Percentiles rank a stretch among this genome's conserved stretches.
Evolutionary conservation across 2,888 invertebrate species (phyloP).

Genomic region (Notodonta ziczac): DNA sequence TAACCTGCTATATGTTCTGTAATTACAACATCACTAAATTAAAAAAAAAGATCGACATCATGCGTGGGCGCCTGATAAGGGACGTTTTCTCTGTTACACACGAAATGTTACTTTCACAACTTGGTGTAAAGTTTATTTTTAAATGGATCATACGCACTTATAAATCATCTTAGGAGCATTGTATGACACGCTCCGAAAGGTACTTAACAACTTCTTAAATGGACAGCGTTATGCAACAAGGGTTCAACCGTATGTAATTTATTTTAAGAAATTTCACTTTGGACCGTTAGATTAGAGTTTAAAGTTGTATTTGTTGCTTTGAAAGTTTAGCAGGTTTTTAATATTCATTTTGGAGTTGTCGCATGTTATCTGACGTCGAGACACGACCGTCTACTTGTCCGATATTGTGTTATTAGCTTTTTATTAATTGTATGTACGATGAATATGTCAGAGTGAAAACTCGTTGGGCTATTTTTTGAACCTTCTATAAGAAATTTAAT

Average conservation of each 20-base stretch:
- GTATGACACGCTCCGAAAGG: constrained; percentile 33
- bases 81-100: constrained; percentile 13
- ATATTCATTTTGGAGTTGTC: constrained; percentile 64
- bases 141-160: not conserved
- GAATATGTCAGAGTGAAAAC: constrained; percentile 12
- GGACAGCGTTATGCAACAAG: constrained; percentile 8
- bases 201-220: constrained; percentile 28
- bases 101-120: not conserved
- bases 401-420: constrained; percentile 46
- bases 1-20: constrained; percentile 21
- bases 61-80: constrained; percentile 40
- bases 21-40: constrained; percentile 36
- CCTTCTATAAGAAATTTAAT: no score
- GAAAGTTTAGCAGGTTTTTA: constrained; percentile 32
- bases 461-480: constrained; percentile 5
- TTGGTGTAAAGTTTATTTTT: constrained; percentile 5
- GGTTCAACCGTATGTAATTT: not conserved
- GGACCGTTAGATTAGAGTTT: not conserved
- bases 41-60: constrained; percentile 20
- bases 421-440: constrained; percentile 19
- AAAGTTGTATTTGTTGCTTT: constrained; percentile 10
- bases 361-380: constrained; percentile 55
- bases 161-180: constrained; percentile 39
- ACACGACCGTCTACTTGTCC: constrained; percentile 39
- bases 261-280: not conserved